Evolutionary conservation across 2,797 vertebrate species (phyloP), one percentile per base, ranked within the genome.

Genomic region (Tauraco hartlaubi): DNA sequence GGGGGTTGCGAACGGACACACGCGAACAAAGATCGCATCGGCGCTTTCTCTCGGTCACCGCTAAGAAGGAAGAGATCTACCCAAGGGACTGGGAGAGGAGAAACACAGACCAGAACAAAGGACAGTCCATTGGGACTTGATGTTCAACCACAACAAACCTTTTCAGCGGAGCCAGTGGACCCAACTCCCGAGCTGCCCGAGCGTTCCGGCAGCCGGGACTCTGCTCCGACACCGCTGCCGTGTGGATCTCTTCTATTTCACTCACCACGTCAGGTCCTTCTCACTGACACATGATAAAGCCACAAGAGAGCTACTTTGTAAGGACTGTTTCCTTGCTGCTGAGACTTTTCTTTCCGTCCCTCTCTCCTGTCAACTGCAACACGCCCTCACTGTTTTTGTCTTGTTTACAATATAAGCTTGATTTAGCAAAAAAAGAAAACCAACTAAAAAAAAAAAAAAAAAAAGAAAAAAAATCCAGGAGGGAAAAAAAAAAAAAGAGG

Each of bases 361-460:
- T 91, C 83, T 88, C 79, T 94, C 88, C 92, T 80, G 84, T 96
- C 49, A 41, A 72, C 81, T 72, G 67, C 94, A 61, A 95, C 93
- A 96, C 21, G 19, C 90, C 92, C 94, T 96, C 94, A 94, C 94
- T 96, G 94, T 97, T 96, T 94, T 94, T 95, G 96, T 98, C 96
- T 88, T 87, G 96, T 98, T 97, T 96, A 96, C 96, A 97, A 97
- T 96, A 66, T 94, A 64, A 87, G 90, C 94, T 97, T 96, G 96
- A 96, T 94, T 96, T 97, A 83, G 96, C 77, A 96, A 96, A 96
- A 91, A 94, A 62, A 35, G 35, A 35, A 35, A 35, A 35, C 35
- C 35, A 84, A 97, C 90, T 66, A 55, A 88, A 95, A 72, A 96
- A 94, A 74, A 68, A 94, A 74, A 68, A 46, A 35, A 35, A 35